A percentile compares a stretch with the other conserved stretches of the same genome.
Evolutionary conservation across 2,888 invertebrate genomes (phyloP).

Genomic region (Opisthograptis luteolata): DNA sequence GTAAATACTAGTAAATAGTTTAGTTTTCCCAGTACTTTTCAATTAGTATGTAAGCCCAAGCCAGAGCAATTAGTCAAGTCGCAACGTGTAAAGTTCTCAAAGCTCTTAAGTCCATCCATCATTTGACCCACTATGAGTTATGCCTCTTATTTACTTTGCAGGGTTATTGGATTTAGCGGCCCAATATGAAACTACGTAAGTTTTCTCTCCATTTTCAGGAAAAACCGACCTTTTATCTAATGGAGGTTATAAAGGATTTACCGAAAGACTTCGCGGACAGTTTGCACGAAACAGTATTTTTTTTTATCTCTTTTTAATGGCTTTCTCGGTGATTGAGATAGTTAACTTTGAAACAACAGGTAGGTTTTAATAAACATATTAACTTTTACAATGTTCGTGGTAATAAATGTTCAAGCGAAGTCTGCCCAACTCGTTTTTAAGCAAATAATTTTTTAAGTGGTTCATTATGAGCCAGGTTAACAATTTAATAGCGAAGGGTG

Average conservation of each 20-base stretch:
- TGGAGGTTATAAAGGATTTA: slow-evolving; percentile 22
- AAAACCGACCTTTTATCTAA: slow-evolving; percentile 29
- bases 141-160: slow-evolving; percentile 24
- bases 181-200: slow-evolving; percentile 20
- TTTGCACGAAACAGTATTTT: background rate
- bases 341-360: background rate
- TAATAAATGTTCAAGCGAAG: background rate
- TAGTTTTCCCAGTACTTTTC: background rate
- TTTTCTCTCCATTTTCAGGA: slow-evolving; percentile 18
- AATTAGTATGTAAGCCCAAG: background rate
- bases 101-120: slow-evolving; percentile 21
- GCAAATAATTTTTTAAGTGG: background rate
- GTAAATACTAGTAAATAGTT: no score
- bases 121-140: slow-evolving; percentile 23
- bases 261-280: slow-evolving; percentile 1
- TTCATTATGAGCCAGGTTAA: background rate
- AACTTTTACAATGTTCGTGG: background rate
- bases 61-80: slow-evolving; percentile 21
- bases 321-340: background rate
- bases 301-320: background rate
- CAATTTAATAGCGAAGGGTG: background rate
- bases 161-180: slow-evolving; percentile 34
- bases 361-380: background rate
- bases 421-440: background rate
- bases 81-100: slow-evolving; percentile 19